These are phyloP conservation scores for Rhyacophila evoluta DNA, from an alignment of 2,888 invertebrate species.

Conservation along the genomic window DNA sequence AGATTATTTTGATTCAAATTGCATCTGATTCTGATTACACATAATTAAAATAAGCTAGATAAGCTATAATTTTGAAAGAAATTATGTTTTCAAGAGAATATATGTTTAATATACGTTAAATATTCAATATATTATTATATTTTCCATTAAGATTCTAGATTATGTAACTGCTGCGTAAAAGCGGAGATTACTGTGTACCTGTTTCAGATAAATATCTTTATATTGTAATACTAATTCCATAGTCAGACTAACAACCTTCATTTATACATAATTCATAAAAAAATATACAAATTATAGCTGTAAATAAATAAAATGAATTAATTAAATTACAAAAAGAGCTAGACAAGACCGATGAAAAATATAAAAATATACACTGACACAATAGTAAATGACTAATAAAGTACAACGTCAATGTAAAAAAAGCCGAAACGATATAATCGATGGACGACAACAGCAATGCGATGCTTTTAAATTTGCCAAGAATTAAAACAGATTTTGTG, in stretches of 20 bases:
- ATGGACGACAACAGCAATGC: conserved; percentile 56
- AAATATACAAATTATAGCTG: conserved; percentile 9
- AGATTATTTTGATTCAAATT: no score
- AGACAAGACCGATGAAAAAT: not conserved
- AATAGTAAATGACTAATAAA: not conserved
- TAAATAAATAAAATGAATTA: conserved; percentile 1
- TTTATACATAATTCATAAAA: not conserved
- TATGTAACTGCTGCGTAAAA: no score
- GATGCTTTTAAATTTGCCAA: not conserved
- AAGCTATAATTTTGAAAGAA: no score
- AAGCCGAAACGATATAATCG: conserved; percentile 54
- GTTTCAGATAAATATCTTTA: no score
- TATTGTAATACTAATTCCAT: not conserved
- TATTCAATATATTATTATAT: no score
- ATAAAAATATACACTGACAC: not conserved
- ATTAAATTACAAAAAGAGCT: not conserved
- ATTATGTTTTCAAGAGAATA: no score
- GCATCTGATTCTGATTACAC: no score
- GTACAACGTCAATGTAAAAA: not conserved
- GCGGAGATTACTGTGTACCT: no score
- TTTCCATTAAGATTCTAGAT: no score
- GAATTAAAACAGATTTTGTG: not conserved
- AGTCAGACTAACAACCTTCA: not conserved
- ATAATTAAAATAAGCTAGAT: no score
- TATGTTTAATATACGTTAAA: no score